Conservation (phyloP, 1,140 invertebrate genomes). For the Calycopis cecrops region DNA sequence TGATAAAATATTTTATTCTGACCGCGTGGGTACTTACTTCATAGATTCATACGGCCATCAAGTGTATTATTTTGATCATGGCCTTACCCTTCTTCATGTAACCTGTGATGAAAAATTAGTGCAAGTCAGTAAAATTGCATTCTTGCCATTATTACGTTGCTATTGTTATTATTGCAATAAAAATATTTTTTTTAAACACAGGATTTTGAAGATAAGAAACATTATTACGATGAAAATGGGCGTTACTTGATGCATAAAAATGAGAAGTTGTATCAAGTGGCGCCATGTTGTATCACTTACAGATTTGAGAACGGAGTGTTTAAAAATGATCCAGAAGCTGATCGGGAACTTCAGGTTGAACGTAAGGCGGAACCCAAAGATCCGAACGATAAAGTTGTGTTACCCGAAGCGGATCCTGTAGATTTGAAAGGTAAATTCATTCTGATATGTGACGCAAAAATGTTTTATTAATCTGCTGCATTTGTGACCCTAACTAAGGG, state of each 20-base stretch:
- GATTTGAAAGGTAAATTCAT: no score
- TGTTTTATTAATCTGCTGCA: no score
- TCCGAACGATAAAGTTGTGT: conserved; percentile 21
- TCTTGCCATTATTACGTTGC: no score
- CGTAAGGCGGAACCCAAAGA: conserved; percentile 28
- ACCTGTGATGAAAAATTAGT: conserved; percentile 41
- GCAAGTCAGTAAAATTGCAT: conserved; percentile 28
- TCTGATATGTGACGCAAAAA: no score
- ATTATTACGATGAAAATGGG: conserved; percentile 43
- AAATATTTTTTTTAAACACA: background rate
- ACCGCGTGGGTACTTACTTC: conserved; percentile 40
- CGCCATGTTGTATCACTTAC: conserved; percentile 43
- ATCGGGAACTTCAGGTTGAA: conserved; percentile 47
- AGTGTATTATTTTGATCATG: conserved; percentile 41
- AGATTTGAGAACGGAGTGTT: conserved; percentile 29
- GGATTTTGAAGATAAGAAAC: conserved; percentile 26
- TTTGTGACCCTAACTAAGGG: no score
- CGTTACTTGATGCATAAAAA: conserved; percentile 35
- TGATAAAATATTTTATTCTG: conserved; percentile 36
- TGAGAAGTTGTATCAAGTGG: conserved; percentile 42
- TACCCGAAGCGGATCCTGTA: no score
- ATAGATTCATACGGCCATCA: conserved; percentile 48
- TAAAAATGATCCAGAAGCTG: conserved; percentile 26
- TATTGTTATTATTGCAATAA: no score
- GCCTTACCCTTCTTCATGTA: conserved; percentile 36